Evolutionary conservation across 2,888 invertebrate genomes (phyloP), one percentile per base, ranked within the genome.

Genomic region (Carabus problematicus): DNA sequence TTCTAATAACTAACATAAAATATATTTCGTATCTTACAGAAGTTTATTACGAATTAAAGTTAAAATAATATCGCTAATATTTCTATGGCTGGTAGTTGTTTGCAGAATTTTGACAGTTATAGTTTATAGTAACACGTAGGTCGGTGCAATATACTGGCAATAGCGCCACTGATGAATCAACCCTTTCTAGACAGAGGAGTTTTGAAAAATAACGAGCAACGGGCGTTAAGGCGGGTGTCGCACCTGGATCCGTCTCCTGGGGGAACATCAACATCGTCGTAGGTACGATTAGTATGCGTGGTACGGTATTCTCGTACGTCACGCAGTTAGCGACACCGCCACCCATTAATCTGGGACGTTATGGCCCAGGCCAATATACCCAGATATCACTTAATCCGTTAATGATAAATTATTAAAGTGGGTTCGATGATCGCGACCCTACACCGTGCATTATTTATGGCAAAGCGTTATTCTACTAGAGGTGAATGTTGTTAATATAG

Each of bases 391-490:
- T 76, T 78, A 79, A 79, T 77, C 78, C 79, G 72, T 74, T 77
- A 77, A 78, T 79, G 79, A 79, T 79, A 78, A 77, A 80, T 80
- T 79, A 79, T 79, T 78, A 77, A 76, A 76, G 74, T 76, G 76
- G 72, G 78, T 9, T 16, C 54, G 47, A 59, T 66, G 66, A 66
- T 66, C 59, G 12, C 52, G 18, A 16, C 18, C 52, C 9, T 12
- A 8, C 52, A 9, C 16, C 7, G 4, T 19, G 9, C 16, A 19
- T 52, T 52, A 52, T 52, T 52, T 52, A 52, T 52, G 12, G 14
- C 52, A 18, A 19, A 4, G 6, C 29, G 29, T 29, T 29, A 29
- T 29, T 29, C 29, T 29, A 29, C 29, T 6, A 29, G 29, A 2
- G 29, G 6, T 29, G 29, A 29, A 29, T 29, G 29, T 29, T 29